Conservation (phyloP, 1,140 invertebrate species). For the Hermetia illucens region DNA sequence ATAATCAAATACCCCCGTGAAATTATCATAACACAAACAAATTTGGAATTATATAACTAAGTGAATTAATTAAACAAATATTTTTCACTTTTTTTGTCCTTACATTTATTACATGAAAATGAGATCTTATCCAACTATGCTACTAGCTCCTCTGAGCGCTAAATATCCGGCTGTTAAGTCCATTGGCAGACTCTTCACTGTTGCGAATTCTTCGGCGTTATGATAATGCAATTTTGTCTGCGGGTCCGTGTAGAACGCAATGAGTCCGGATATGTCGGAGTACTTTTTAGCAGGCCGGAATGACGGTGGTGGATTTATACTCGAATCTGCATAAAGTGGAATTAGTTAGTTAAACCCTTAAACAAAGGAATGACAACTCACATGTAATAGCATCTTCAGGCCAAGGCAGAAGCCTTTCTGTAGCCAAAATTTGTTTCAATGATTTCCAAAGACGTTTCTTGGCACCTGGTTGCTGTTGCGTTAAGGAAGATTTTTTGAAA, state of each 20-base stretch:
- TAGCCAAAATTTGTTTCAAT: constrained; percentile 60
- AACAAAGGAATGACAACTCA: constrained; percentile 27
- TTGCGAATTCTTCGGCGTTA: constrained; percentile 71
- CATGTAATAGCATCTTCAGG: constrained; percentile 49
- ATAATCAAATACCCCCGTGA: too few relatives aligned
- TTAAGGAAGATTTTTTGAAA: constrained; percentile 3
- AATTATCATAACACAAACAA: too few relatives aligned
- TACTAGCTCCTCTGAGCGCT: constrained; percentile 68
- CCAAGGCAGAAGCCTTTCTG: constrained; percentile 57
- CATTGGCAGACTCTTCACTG: constrained; percentile 70
- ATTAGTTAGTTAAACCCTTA: not conserved
- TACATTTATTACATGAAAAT: too few relatives aligned
- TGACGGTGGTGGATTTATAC: constrained; percentile 79
- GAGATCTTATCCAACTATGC: constrained; percentile 60
- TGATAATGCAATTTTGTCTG: constrained; percentile 77
- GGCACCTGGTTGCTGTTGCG: constrained; percentile 25
- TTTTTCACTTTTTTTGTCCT: too few relatives aligned
- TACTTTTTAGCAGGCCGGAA: constrained; percentile 86
- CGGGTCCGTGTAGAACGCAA: constrained; percentile 78
- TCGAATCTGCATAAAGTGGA: constrained; percentile 47
- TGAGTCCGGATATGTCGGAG: constrained; percentile 80
- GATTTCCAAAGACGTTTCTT: constrained; percentile 65
- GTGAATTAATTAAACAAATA: too few relatives aligned
- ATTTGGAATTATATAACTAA: too few relatives aligned
- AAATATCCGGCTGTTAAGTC: constrained; percentile 82